Percentiles rank a stretch among this genome's conserved stretches.
Evolutionary conservation across 2,888 invertebrate genomes (phyloP).

Genomic region (Stratiomys singularior): DNA sequence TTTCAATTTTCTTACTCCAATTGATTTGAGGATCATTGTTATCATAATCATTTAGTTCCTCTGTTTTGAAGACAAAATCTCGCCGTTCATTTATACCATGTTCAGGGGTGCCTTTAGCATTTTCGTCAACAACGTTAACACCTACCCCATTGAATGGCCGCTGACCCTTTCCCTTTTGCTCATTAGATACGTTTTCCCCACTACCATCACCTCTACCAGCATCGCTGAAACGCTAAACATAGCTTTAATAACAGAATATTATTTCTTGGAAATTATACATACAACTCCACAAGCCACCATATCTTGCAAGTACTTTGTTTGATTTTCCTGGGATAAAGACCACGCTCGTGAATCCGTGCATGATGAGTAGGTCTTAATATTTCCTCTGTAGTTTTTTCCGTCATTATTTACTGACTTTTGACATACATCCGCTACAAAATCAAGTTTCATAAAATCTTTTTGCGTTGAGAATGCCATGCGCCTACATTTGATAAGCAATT

Average conservation of each 20-base stretch:
- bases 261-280: background rate
- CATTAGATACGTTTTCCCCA: background rate
- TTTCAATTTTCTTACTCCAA: no score
- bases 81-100: no score
- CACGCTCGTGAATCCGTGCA: conserved; percentile 61
- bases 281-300: conserved; percentile 58
- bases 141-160: no score
- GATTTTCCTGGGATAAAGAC: conserved; percentile 58
- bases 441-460: conserved; percentile 61
- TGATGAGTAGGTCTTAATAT: conserved; percentile 60
- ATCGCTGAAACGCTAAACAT: background rate
- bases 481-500: background rate
- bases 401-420: background rate
- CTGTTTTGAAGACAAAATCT: no score
- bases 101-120: no score
- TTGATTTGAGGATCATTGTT: no score
- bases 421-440: conserved; percentile 58
- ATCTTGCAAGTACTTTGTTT: conserved; percentile 61
- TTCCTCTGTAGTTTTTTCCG: conserved; percentile 38
- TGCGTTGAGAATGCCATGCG: conserved; percentile 64
- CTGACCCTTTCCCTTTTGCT: background rate
- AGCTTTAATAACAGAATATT: background rate
- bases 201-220: conserved; percentile 10
- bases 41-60: no score
- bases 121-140: no score